phyloP scores from a whole-genome alignment of 92 coral and sea anemone genomes.

The Galaxea fascicularis region DNA sequence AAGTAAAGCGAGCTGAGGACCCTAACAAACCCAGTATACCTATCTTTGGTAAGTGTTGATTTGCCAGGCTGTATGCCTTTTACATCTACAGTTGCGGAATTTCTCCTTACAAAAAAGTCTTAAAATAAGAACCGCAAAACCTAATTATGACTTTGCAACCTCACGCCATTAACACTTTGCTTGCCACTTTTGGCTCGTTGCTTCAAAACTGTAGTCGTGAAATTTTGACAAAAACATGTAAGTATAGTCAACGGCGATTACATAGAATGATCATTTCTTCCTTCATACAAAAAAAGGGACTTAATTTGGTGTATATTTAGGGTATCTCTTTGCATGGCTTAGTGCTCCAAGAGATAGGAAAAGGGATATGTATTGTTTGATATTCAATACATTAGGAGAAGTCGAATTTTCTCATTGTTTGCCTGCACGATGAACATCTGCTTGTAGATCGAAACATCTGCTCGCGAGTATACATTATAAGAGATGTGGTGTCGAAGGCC shows the following conservation, averaged over 20 bases:
- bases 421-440: not conserved
- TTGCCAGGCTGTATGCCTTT: not conserved
- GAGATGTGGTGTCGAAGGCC: not conserved
- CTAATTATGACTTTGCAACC: conserved; percentile 13
- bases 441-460: not conserved
- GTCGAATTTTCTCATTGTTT: not conserved
- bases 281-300: not conserved
- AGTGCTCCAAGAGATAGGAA: not conserved
- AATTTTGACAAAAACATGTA: not conserved
- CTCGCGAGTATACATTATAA: not conserved
- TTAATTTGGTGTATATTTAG: not conserved
- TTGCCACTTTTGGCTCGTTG: not conserved
- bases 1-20: conserved; percentile 92
- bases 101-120: not conserved
- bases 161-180: not conserved
- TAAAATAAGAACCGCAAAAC: not conserved
- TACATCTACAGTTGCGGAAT: not conserved
- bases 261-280: not conserved
- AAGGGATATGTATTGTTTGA: not conserved
- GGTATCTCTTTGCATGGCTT: not conserved
- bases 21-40: conserved; percentile 90
- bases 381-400: not conserved
- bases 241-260: not conserved
- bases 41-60: conserved; percentile 80
- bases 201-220: not conserved